phyloP scores from a whole-genome alignment of 2,113 vertebrate genomes.

The Gobiocypris rarus region DNA sequence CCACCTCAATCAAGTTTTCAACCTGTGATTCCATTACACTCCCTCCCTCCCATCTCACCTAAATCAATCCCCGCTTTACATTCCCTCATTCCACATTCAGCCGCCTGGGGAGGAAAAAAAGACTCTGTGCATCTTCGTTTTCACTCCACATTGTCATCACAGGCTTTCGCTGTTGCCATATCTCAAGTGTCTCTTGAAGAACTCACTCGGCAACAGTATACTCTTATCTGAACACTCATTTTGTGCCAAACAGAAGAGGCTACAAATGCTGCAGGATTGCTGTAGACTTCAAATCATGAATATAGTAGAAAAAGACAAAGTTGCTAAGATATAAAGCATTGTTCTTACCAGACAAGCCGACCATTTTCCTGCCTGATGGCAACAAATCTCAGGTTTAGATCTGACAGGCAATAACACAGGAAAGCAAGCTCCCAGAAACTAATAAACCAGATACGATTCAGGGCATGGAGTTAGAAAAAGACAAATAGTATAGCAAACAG shows the following conservation, averaged over 20 bases:
- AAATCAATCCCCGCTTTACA: not conserved
- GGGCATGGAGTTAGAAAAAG: not conserved
- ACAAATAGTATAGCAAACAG: not conserved
- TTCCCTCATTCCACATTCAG: not conserved
- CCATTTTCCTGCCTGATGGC: not conserved
- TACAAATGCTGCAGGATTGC: not conserved
- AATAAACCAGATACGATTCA: slow-evolving; percentile 3
- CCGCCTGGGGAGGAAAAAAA: not conserved
- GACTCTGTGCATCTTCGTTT: not conserved
- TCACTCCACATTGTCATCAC: not conserved
- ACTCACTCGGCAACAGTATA: not conserved
- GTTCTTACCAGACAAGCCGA: not conserved
- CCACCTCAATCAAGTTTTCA: slow-evolving; percentile 3
- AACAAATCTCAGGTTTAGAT: not conserved
- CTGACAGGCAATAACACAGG: slow-evolving; percentile 5
- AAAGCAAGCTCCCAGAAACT: not conserved
- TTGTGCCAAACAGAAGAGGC: slow-evolving; percentile 3
- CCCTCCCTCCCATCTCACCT: not conserved
- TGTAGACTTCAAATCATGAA: not conserved
- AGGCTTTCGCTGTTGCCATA: not conserved
- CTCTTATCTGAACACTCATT: slow-evolving; percentile 21
- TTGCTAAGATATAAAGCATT: not conserved
- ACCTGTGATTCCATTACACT: slow-evolving; percentile 10
- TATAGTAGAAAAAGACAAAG: not conserved
- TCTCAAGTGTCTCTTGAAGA: not conserved